These are phyloP conservation scores for Napeogenes inachia DNA, from an alignment of 2,888 invertebrate species.

Conservation along the genomic window DNA sequence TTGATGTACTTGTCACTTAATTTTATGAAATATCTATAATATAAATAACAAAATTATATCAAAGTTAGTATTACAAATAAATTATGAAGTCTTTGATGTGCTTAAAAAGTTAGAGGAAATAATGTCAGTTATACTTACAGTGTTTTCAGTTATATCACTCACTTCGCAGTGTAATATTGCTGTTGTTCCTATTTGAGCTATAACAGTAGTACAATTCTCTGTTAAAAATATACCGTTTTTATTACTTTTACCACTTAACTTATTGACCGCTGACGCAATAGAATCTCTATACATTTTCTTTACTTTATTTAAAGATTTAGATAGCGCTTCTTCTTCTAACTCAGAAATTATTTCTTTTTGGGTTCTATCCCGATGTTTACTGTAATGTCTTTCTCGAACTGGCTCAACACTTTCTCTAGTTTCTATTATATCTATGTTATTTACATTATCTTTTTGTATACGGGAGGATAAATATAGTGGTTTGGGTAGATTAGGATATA, in stretches of 20 bases:
- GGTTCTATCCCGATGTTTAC: constrained; percentile 48
- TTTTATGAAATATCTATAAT: background rate
- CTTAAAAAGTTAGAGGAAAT: constrained; percentile 10
- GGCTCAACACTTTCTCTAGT: constrained; percentile 45
- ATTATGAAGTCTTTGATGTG: background rate
- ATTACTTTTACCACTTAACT: constrained; percentile 58
- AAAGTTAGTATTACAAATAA: background rate
- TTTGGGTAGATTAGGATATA: constrained; percentile 62
- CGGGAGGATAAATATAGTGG: constrained; percentile 55
- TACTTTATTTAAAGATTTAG: constrained; percentile 62
- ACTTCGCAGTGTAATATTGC: constrained; percentile 81
- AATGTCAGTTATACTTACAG: constrained; percentile 63
- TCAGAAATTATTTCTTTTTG: constrained; percentile 55
- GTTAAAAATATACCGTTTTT: constrained; percentile 76
- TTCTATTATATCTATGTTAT: constrained; percentile 61
- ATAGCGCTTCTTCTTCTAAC: constrained; percentile 53
- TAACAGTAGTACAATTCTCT: constrained; percentile 79
- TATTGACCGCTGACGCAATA: constrained; percentile 60
- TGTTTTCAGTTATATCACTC: constrained; percentile 79
- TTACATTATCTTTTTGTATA: constrained; percentile 59
- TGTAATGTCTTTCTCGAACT: constrained; percentile 50
- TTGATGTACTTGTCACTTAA: background rate
- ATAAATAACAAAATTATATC: background rate
- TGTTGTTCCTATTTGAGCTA: constrained; percentile 80
- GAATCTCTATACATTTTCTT: constrained; percentile 75